Base-by-base conservation (phyloP, 2,797 vertebrate genomes). In the Zenarchopterus dispar region DNA sequence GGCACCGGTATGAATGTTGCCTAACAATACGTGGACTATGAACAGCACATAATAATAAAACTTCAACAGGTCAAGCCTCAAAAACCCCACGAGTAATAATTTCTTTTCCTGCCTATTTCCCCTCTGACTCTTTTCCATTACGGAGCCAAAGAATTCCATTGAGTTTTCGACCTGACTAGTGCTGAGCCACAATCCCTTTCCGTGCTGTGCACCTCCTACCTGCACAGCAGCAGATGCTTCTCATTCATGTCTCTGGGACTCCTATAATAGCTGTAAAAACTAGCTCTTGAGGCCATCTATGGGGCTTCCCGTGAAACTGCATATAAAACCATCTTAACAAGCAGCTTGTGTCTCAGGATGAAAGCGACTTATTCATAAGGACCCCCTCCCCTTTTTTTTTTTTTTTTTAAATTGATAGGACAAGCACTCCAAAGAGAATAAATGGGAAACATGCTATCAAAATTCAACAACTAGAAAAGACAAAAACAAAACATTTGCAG, bases 231-330 rank as follows among this genome's bases (percentile, higher is more conserved):
- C 8, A 9, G 16, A 31, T 63, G 19, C 19, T 8, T 62, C 63
- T 76, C 46, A 71, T 52, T 78, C 67, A 74, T 58, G 26, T 47
- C 31, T 57, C 31, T 18, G 0, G 8, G n/a, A 53, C 52, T 39
- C 9, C 41, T 48, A n/a, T 33, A 13, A 31, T 2, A 16, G 36
- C 60, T 18, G 19, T 7, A n/a, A 45, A 45, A 61, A 63, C 48
- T 55, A 61, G 77, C 72, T 66, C 33, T 56, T 75, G 59, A 56
- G 31, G 70, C 88, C 91, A 88, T 86, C 88, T 90, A 79, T 62
- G 24, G 89, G 73, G 2, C 42, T n/a, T 22, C 15, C 1, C 0
- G 28, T 6, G 48, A 43, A 77, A 86, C 41, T 84, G 36, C 82
- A 78, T 1, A 21, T 6, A 5, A 57, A 61, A 28, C 23, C 16